A percentile compares a stretch with the other conserved stretches of the same genome.
These are phyloP conservation scores for Coenobita brevimanus DNA, from an alignment of 1,140 invertebrate species.

Conservation along the genomic window DNA sequence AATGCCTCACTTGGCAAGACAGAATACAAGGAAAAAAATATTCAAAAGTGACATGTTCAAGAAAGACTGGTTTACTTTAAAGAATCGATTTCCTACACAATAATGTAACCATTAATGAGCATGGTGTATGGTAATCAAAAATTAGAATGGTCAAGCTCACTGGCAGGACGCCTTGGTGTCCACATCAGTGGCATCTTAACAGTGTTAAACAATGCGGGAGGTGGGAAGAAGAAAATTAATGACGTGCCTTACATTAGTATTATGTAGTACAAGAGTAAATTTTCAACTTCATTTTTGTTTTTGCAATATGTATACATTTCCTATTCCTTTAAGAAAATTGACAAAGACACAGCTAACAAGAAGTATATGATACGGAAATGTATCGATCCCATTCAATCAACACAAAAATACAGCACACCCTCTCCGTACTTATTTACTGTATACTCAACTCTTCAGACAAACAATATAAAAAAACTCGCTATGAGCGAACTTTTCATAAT, in stretches of 20 bases:
- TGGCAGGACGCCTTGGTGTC: slow-evolving; percentile 20
- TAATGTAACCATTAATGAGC: slow-evolving; percentile 56
- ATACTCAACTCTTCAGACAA: slow-evolving; percentile 39
- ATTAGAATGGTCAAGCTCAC: slow-evolving; percentile 55
- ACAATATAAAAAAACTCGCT: slow-evolving; percentile 55
- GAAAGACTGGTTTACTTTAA: slow-evolving; percentile 44
- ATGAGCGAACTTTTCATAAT: slow-evolving; percentile 39
- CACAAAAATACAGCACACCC: slow-evolving; percentile 63
- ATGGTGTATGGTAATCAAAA: slow-evolving; percentile 50
- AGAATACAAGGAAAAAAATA: slow-evolving; percentile 45
- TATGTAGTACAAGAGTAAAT: slow-evolving; percentile 65
- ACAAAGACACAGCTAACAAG: slow-evolving; percentile 67
- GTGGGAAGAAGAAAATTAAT: slow-evolving; percentile 47
- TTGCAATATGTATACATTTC: slow-evolving; percentile 67
- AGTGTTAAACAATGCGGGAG: slow-evolving; percentile 56
- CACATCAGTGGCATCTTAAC: slow-evolving; percentile 52
- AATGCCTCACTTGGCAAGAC: slow-evolving; percentile 55
- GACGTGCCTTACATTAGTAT: slow-evolving; percentile 66
- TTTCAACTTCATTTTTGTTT: slow-evolving; percentile 66
- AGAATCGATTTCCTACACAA: slow-evolving; percentile 61
- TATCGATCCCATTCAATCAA: slow-evolving; percentile 62
- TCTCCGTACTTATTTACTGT: slow-evolving; percentile 53
- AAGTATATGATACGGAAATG: slow-evolving; percentile 64
- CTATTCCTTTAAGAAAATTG: slow-evolving; percentile 67
- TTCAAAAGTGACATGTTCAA: slow-evolving; percentile 49